Percentiles rank a stretch among this genome's conserved stretches.
Evolutionary conservation across 2,888 invertebrate genomes (phyloP).

Genomic region (Clivina fossor): DNA sequence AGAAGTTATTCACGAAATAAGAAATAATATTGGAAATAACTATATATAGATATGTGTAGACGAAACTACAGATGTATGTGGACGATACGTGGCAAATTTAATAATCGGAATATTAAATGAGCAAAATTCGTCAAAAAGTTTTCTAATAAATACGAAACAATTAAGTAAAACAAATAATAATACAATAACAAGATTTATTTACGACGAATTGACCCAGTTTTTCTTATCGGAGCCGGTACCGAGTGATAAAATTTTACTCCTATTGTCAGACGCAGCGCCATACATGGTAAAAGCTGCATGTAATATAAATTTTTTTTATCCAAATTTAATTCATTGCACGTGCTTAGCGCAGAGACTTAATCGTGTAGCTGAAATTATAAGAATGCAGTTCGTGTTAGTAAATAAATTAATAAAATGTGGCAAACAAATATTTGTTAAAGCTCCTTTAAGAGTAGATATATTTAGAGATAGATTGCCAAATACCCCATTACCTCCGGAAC

Average conservation of each 20-base stretch:
- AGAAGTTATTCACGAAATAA: slow-evolving; percentile 22
- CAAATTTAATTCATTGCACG: slow-evolving; percentile 9
- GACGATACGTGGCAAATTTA: slow-evolving; percentile 36
- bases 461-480: slow-evolving; percentile 41
- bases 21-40: slow-evolving; percentile 28
- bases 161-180: slow-evolving; percentile 17
- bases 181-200: slow-evolving; percentile 4
- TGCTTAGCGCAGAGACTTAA: slow-evolving; percentile 4
- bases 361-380: slow-evolving; percentile 3
- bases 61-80: slow-evolving; percentile 36
- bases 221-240: slow-evolving; percentile 5
- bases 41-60: slow-evolving; percentile 41
- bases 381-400: slow-evolving; percentile 27
- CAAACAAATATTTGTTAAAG: slow-evolving; percentile 46
- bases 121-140: slow-evolving; percentile 21
- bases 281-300: slow-evolving; percentile 5
- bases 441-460: slow-evolving; percentile 40
- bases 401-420: slow-evolving; percentile 41
- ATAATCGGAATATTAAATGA: slow-evolving; percentile 22
- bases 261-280: too few species aligned
- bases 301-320: slow-evolving; percentile 3
- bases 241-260: slow-evolving; percentile 11
- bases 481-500: slow-evolving; percentile 3
- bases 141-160: slow-evolving; percentile 24
- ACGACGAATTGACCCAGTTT: slow-evolving; percentile 10